Conservation (phyloP, 2,113 vertebrate species). For the Suricata suricatta region DNA sequence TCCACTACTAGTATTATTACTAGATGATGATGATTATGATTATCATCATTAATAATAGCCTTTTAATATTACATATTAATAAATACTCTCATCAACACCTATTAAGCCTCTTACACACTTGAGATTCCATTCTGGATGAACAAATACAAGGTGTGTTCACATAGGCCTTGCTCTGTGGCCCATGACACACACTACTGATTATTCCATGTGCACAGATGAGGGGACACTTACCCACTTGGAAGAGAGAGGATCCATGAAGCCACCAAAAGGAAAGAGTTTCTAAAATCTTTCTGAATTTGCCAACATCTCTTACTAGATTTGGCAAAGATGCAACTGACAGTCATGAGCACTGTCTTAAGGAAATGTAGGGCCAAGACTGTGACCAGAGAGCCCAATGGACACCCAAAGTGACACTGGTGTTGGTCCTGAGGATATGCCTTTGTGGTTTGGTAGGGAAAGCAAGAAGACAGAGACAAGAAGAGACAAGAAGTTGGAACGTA, state of each 20-base stretch:
- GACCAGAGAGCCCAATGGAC: neutral
- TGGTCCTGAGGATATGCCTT: neutral
- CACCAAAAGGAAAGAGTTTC: neutral
- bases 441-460: neutral
- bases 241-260: neutral
- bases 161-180: neutral
- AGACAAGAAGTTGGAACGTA: neutral
- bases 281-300: neutral
- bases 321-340: neutral
- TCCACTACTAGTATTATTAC: neutral
- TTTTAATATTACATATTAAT: neutral
- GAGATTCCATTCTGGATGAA: neutral
- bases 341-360: neutral
- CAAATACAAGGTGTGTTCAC: neutral
- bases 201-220: neutral
- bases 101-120: neutral
- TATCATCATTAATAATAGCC: neutral
- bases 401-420: neutral
- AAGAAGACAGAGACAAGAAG: neutral
- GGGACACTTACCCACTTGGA: neutral
- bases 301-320: neutral
- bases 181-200: neutral
- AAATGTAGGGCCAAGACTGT: neutral
- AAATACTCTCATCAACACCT: neutral
- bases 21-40: neutral